phyloP scores from a whole-genome alignment of 2,797 vertebrate genomes.

The Danio albolineatus region DNA sequence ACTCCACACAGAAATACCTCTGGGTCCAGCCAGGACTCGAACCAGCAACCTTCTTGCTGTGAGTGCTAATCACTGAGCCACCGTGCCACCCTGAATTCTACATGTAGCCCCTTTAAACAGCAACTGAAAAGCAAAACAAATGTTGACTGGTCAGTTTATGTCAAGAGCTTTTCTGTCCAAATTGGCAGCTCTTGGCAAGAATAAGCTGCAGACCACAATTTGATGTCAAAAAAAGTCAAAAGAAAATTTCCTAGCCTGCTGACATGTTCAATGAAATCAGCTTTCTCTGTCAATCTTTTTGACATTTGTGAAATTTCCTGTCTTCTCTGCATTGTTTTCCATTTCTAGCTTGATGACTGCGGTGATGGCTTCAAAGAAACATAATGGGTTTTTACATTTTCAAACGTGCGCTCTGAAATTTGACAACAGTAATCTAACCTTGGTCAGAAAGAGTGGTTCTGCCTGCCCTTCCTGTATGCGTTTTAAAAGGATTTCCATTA shows the following conservation, averaged over 20 bases:
- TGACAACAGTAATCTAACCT: background rate
- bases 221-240: background rate
- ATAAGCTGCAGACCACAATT: background rate
- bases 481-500: conserved; percentile 15
- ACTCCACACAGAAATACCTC: too few relatives aligned
- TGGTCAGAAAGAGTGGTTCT: conserved; percentile 19
- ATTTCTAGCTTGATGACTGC: background rate
- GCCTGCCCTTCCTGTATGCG: background rate
- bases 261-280: conserved; percentile 1
- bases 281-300: background rate
- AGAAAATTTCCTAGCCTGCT: conserved; percentile 3
- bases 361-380: background rate
- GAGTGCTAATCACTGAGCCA: too few relatives aligned
- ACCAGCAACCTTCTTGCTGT: too few relatives aligned
- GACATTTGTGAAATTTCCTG: conserved; percentile 13
- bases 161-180: background rate
- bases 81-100: too few relatives aligned
- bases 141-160: background rate
- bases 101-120: too few relatives aligned
- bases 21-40: too few relatives aligned
- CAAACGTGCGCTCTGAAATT: conserved; percentile 7
- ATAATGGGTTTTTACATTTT: background rate
- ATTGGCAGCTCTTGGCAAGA: background rate
- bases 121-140: background rate
- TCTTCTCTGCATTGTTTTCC: conserved; percentile 17